Percentiles rank a stretch among this genome's conserved stretches.
Evolutionary conservation across 2,888 invertebrate genomes (phyloP).

Genomic region (Endotricha flammealis): DNA sequence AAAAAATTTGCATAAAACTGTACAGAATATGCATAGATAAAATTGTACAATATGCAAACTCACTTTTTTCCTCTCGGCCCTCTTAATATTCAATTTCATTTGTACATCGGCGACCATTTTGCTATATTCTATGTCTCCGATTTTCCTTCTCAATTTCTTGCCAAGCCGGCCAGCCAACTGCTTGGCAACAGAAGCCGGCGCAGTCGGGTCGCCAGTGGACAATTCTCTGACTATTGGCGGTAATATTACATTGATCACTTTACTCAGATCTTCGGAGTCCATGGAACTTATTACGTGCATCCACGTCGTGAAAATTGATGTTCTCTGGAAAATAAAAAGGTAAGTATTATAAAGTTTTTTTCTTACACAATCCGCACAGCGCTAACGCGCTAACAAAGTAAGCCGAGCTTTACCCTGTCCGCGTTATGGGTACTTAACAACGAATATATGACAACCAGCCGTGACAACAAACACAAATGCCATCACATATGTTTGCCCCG

Average conservation of each 20-base stretch:
- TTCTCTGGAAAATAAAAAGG: slow-evolving; percentile 78
- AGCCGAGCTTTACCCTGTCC: too few relatives aligned
- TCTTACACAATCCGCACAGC: neutral
- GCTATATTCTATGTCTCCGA: slow-evolving; percentile 87
- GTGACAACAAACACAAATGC: too few relatives aligned
- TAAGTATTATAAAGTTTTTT: neutral
- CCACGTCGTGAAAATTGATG: slow-evolving; percentile 89
- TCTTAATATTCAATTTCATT: slow-evolving; percentile 81
- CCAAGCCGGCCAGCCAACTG: slow-evolving; percentile 86
- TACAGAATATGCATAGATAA: too few relatives aligned
- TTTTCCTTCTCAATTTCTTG: slow-evolving; percentile 83
- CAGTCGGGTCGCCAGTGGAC: slow-evolving; percentile 82
- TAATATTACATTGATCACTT: slow-evolving; percentile 82
- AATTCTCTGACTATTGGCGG: slow-evolving; percentile 89
- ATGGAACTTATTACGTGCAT: slow-evolving; percentile 85
- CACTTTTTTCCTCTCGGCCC: slow-evolving; percentile 86
- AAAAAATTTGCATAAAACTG: too few relatives aligned
- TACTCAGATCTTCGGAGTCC: slow-evolving; percentile 74
- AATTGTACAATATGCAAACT: too few relatives aligned
- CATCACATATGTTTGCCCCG: too few relatives aligned
- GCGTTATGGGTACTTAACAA: too few relatives aligned
- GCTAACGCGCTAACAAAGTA: too few relatives aligned
- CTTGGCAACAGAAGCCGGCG: slow-evolving; percentile 78
- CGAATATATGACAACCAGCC: too few relatives aligned
- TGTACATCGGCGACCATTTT: slow-evolving; percentile 83